These are phyloP conservation scores for Sphaerophoria taeniata DNA, from an alignment of 2,888 invertebrate genomes.

Conservation along the genomic window DNA sequence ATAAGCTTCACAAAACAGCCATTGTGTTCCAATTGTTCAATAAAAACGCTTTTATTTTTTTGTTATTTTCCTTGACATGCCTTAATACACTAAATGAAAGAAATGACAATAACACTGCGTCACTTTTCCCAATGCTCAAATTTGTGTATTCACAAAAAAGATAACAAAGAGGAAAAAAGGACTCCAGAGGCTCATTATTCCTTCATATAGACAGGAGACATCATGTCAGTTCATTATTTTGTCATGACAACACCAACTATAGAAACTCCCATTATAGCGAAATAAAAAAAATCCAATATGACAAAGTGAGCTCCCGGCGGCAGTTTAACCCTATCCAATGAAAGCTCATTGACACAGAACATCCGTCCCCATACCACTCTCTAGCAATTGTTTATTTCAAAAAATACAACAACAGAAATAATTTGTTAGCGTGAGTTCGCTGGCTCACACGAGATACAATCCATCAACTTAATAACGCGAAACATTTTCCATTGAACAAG, in stretches of 20 bases:
- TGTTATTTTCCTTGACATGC: background rate
- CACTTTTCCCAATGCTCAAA: conserved; percentile 22
- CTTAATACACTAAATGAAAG: background rate
- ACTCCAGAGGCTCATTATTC: conserved; percentile 57
- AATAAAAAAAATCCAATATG: background rate
- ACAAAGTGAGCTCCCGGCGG: background rate
- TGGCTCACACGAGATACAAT: conserved; percentile 60
- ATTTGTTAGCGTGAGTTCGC: conserved; percentile 51
- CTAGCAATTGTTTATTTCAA: conserved; percentile 66
- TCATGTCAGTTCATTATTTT: conserved; percentile 59
- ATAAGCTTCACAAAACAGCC: background rate
- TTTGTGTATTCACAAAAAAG: background rate
- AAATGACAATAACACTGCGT: background rate
- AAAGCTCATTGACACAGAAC: conserved; percentile 49
- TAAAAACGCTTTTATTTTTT: background rate
- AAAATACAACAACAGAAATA: conserved; percentile 30
- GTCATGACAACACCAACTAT: conserved; percentile 45
- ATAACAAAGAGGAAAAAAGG: conserved; percentile 27
- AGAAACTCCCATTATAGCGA: conserved; percentile 20
- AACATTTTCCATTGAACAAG: conserved; percentile 53
- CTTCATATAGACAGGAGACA: background rate
- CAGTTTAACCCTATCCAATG: conserved; percentile 39
- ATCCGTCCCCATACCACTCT: conserved; percentile 55
- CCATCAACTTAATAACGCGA: conserved; percentile 73
- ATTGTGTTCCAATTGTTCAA: background rate